Base-by-base conservation (phyloP, 2,888 invertebrate species). In the Poecilobothrus nobilitatus region DNA sequence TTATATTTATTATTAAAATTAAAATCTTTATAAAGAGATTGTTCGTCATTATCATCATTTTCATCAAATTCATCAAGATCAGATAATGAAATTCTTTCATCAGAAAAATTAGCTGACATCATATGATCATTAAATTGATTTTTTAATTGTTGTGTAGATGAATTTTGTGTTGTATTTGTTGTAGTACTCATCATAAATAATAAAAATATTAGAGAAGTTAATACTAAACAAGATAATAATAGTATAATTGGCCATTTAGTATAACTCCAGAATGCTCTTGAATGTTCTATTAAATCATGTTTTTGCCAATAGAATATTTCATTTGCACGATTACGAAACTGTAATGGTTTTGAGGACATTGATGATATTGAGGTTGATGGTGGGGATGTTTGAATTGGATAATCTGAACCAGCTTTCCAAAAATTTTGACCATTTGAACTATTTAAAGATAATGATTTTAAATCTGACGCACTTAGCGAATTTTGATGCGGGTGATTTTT, bases 241-340 rank as follows among this genome's bases (percentile, higher is more conserved):
- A 34, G 34, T 34, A 65, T 15, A 10, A 65, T 65, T 20, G 65
- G 65, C 65, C 65, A 65, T 65, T 33, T 65, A 9, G 65, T 15
- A 65, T 37, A 20, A 53, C 18, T n/a, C 53, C 53, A 53, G n/a
- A 53, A 53, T 53, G 53, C n/a, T 18, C 18, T 53, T 53, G 53
- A 53, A 53, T 53, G 9, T 53, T 53, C 53, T 6, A 53, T 15
- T 18, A 53, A 53, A 53, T 53, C n/a, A 53, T 53, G 53, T 53
- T 53, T 53, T 12, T 53, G 53, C 53, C 53, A 53, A 53, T 53
- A n/a, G 15, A 18, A 53, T 18, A 53, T 53, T 53, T 53, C n/a
- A 53, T 18, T 53, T 53, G 53, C 53, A 18, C 53, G 53, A 53
- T 53, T 53, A 18, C 53, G 53, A 53, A 53, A 53, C 3, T 53